phyloP scores from a whole-genome alignment of 1,140 invertebrate genomes.

The Pemphigus obesinymphae region DNA sequence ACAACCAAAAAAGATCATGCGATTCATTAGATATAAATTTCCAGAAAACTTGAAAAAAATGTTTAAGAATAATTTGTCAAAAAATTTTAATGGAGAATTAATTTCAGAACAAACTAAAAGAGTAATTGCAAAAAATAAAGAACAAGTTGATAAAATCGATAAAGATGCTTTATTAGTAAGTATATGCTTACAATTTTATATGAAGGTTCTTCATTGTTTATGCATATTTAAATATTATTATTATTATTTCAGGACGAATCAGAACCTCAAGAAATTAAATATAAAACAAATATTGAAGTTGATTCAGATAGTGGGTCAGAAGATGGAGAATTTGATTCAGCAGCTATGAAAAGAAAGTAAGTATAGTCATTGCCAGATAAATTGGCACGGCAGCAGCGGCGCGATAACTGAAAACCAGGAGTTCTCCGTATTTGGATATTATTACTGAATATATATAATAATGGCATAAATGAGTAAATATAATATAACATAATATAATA shows the following conservation, averaged over 20 bases:
- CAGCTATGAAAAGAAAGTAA: slow-evolving; percentile 35
- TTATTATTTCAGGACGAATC: neutral
- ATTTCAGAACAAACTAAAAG: slow-evolving; percentile 44
- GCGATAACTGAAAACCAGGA: no score
- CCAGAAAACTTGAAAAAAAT: slow-evolving; percentile 51
- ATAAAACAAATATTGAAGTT: neutral
- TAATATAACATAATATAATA: no score
- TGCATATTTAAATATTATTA: neutral
- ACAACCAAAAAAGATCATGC: slow-evolving; percentile 65
- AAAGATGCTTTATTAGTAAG: slow-evolving; percentile 16
- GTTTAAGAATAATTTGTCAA: slow-evolving; percentile 47
- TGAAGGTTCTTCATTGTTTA: neutral
- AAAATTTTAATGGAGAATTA: slow-evolving; percentile 45
- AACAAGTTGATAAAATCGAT: slow-evolving; percentile 54
- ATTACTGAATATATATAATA: no score
- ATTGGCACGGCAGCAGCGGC: no score
- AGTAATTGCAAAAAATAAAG: slow-evolving; percentile 50
- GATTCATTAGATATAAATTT: slow-evolving; percentile 62
- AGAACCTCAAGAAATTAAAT: slow-evolving; percentile 17
- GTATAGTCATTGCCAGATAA: no score
- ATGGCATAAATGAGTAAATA: no score
- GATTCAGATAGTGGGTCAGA: slow-evolving; percentile 33
- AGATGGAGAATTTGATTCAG: slow-evolving; percentile 53
- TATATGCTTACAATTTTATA: neutral
- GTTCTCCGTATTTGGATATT: no score